phyloP scores from a whole-genome alignment of 2,797 vertebrate genomes.

The Spinibarbus caldwelli region DNA sequence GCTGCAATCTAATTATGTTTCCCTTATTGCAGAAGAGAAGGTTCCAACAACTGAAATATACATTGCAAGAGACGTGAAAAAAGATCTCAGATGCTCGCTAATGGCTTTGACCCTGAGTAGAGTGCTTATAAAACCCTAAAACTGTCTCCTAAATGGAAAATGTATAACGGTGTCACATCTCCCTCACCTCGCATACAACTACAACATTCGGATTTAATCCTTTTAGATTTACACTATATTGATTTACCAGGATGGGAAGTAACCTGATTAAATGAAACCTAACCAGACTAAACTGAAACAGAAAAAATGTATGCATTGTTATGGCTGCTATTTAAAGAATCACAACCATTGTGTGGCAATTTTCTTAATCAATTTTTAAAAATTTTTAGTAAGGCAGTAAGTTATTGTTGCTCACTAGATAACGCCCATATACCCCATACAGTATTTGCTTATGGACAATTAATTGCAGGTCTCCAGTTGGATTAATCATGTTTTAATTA shows the following conservation, averaged over 20 bases:
- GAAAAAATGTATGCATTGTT: conserved; percentile 9
- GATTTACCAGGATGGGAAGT: conserved; percentile 32
- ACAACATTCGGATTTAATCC: conserved; percentile 36
- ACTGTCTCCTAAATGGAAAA: conserved; percentile 44
- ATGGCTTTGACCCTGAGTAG: conserved; percentile 44
- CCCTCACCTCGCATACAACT: conserved; percentile 19
- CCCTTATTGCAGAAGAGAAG: conserved; percentile 41
- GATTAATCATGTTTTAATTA: background rate
- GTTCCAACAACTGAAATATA: conserved; percentile 45
- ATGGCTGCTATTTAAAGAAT: conserved; percentile 39
- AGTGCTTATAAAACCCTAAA: conserved; percentile 38
- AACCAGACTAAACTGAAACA: conserved; percentile 24
- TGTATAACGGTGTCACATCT: conserved; percentile 26
- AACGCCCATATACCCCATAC: conserved; percentile 57
- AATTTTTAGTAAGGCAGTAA: conserved; percentile 9
- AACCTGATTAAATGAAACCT: conserved; percentile 38
- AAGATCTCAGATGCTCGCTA: conserved; percentile 20
- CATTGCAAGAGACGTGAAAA: conserved; percentile 20
- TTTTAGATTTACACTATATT: conserved; percentile 40
- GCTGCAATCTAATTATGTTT: conserved; percentile 42
- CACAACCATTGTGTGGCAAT: background rate
- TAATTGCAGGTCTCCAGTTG: conserved; percentile 43
- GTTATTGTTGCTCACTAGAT: conserved; percentile 4
- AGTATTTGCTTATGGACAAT: conserved; percentile 63
- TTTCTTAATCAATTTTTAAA: conserved; percentile 17